Percentiles rank a stretch among this genome's conserved stretches.
Conservation (phyloP, 2,797 vertebrate genomes). For the Avahi laniger region DNA sequence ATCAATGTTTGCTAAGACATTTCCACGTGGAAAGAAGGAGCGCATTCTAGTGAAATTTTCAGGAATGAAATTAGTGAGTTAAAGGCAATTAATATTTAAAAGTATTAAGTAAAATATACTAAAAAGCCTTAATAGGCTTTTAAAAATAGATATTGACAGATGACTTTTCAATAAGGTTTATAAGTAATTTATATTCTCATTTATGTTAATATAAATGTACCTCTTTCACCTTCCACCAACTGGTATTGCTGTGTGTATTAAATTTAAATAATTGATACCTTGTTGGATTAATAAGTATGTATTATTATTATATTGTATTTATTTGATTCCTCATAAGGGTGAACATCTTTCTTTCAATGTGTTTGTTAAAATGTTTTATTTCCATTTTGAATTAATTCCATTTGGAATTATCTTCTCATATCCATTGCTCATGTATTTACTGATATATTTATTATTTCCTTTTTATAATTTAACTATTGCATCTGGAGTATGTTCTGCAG, state of each 20-base stretch:
- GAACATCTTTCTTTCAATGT: background rate
- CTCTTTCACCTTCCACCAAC: background rate
- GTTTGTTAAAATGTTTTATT: background rate
- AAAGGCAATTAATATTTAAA: background rate
- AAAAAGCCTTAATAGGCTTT: background rate
- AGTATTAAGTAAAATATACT: background rate
- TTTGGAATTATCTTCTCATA: background rate
- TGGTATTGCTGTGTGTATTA: background rate
- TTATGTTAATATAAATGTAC: conserved; percentile 30
- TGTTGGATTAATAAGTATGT: background rate
- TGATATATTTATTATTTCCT: background rate
- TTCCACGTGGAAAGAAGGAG: background rate
- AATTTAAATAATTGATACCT: conserved; percentile 19
- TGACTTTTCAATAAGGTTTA: background rate
- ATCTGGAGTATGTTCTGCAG: background rate
- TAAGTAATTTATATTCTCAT: conserved; percentile 5
- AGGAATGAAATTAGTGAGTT: background rate
- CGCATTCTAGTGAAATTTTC: background rate
- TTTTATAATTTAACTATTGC: conserved; percentile 13
- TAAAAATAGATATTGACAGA: background rate
- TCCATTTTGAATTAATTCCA: background rate
- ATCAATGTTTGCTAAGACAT: background rate
- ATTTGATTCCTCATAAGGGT: background rate
- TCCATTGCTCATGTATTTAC: background rate
- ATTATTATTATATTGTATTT: conserved; percentile 1